Base-by-base conservation (phyloP, 2,888 invertebrate genomes). In the Brenthis ino region DNA sequence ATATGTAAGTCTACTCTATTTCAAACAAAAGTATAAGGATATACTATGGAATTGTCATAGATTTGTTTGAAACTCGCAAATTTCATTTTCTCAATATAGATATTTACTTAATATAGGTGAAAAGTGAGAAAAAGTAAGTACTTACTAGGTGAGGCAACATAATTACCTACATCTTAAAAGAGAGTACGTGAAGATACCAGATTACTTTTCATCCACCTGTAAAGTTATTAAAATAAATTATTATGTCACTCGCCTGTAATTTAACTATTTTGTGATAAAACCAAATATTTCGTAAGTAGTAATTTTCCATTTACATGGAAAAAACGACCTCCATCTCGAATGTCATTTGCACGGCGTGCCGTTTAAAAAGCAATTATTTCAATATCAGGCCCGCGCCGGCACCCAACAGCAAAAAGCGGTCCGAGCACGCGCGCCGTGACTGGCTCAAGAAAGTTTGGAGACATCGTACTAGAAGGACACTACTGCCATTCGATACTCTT, bases 301-400 rank as follows among this genome's bases (percentile, higher is more conserved):
- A 85, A 88, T 90, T 89, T 89, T 89, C 86, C 87, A 83, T 85
- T 86, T 86, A 82, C 86, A 85, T 85, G 79, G 78, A 85, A 92
- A 91, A 91, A 92, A 87, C 90, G 91, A 87, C 92, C 92, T 93
- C 91, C 89, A 89, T 92, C 86, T 88, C 92, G 91, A 93, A 92
- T 93, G 93, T 91, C 93, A 91, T 91, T 93, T 91, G 91, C 90
- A 89, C 92, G 89, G 82, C 89, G 89, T 90, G 91, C 86, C 87
- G 91, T 88, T 87, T 89, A 91, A 92, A 91, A 92, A 92, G 90
- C 89, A 92, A 92, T 92, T 92, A 91, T 91, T 92, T 89, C 91
- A 92, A 91, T 91, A 91, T 88, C 89, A 86, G 85, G 85, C 85
- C 84, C 85, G 87, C 84, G 84, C 86, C 82, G 77, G 79, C 80